Conservation (phyloP, 2,797 vertebrate species). For the Nyctalus aviator region DNA sequence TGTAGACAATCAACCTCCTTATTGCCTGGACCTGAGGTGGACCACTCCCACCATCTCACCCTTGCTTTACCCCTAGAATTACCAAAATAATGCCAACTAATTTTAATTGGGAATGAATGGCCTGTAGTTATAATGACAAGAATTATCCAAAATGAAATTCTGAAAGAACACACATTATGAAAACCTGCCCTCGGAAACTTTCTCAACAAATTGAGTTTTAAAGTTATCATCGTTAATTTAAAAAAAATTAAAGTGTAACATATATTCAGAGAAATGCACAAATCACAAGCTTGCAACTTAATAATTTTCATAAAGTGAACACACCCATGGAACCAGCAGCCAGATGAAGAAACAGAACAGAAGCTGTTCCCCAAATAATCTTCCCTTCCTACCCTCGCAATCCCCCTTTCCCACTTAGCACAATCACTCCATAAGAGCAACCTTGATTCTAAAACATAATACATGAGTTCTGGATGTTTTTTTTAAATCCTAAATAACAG, state of each 20-base stretch:
- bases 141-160: neutral
- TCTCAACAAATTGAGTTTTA: neutral
- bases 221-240: neutral
- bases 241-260: neutral
- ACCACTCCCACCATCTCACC: neutral
- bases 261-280: neutral
- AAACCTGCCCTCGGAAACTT: neutral
- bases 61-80: neutral
- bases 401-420: neutral
- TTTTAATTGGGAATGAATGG: neutral
- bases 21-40: neutral
- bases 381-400: fast-evolving
- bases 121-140: neutral
- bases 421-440: neutral
- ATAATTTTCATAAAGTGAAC: neutral
- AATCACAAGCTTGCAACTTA: neutral
- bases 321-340: neutral
- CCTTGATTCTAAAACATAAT: neutral
- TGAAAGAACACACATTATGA: neutral
- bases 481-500: neutral
- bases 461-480: neutral
- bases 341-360: neutral
- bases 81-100: neutral
- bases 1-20: neutral
- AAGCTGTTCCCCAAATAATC: neutral